Evolutionary conservation across 2,113 vertebrate genomes (phyloP), one percentile per base, ranked within the genome.

Genomic region (Trogon melanurus): DNA sequence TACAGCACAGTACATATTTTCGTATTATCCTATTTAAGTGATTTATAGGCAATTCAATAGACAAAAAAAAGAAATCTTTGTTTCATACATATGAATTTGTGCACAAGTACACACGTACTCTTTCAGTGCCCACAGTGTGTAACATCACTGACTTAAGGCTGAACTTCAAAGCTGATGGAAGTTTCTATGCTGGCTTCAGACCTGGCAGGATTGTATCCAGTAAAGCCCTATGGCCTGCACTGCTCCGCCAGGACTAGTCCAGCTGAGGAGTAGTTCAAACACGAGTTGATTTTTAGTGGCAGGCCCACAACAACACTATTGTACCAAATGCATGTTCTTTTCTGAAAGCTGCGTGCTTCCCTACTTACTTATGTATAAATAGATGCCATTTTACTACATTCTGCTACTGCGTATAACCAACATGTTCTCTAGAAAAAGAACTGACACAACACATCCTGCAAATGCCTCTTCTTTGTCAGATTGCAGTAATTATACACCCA

Each of bases 361-460:
- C 71, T 64, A 57, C 82, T 75, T 89, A 76, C 69, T 95, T 79
- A 66, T 15, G 10, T 74, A 95, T 67, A 94, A 97, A 97, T 73
- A 94, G 85, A 95, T 89, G 53, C 23, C 78, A 95, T 88, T 96
- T 94, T 61, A 80, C 79, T 85, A 90, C 15, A 79, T 61, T 82
- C 26, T 66, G 82, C 82, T 96, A 85, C n/a, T 0, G 4, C 1
- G 1, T 1, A 3, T 80, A 93, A 92, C 87, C 64, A 90, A 87
- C 93, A 64, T 48, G 65, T n/a, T 86, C 54, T 79, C 71, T 56
- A 75, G 88, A 95, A 89, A 95, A 97, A 86, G 86, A 95, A 82
- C 57, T 87, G 87, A 91, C 83, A 94, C 48, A 95, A 83, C 45
- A 89, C 51, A 81, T 85, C 94, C 71, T 91, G 67, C 30, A 67